Evolutionary conservation across 2,888 invertebrate genomes (phyloP).

Genomic region (Capitulum mitella): DNA sequence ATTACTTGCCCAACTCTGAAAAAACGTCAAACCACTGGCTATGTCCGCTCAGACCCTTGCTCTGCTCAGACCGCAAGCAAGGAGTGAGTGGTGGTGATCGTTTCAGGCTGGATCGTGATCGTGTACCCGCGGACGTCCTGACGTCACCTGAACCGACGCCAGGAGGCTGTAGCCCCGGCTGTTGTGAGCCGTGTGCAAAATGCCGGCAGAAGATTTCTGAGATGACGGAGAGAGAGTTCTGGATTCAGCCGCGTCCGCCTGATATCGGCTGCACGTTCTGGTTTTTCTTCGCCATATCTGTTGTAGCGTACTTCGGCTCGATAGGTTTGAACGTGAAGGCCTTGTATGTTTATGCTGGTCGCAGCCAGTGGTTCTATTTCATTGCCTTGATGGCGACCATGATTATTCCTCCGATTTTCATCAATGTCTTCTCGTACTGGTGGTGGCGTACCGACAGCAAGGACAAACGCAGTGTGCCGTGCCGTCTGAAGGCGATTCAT

Average conservation of each 20-base stretch:
- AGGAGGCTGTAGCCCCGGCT: too few relatives aligned
- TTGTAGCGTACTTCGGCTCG: not conserved
- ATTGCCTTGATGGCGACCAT: not conserved
- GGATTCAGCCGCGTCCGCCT: not conserved
- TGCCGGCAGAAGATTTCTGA: too few relatives aligned
- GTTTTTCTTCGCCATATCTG: not conserved
- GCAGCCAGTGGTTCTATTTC: not conserved
- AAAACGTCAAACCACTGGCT: too few relatives aligned
- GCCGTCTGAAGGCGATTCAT: not conserved
- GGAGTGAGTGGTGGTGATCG: too few relatives aligned
- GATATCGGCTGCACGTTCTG: not conserved
- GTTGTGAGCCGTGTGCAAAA: too few relatives aligned
- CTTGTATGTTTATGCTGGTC: not conserved
- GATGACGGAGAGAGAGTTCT: not conserved
- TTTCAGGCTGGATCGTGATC: too few relatives aligned
- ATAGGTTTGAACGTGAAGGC: not conserved
- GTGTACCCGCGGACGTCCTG: too few relatives aligned
- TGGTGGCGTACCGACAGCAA: not conserved
- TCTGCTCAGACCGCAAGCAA: too few relatives aligned
- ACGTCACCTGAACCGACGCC: too few relatives aligned
- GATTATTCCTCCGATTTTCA: not conserved
- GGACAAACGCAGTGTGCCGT: not conserved
- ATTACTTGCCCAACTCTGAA: too few relatives aligned
- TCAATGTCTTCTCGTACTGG: not conserved
- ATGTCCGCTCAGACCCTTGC: too few relatives aligned